These are phyloP conservation scores for Parapsyche elsis DNA, from an alignment of 1,140 invertebrate species.

Conservation along the genomic window DNA sequence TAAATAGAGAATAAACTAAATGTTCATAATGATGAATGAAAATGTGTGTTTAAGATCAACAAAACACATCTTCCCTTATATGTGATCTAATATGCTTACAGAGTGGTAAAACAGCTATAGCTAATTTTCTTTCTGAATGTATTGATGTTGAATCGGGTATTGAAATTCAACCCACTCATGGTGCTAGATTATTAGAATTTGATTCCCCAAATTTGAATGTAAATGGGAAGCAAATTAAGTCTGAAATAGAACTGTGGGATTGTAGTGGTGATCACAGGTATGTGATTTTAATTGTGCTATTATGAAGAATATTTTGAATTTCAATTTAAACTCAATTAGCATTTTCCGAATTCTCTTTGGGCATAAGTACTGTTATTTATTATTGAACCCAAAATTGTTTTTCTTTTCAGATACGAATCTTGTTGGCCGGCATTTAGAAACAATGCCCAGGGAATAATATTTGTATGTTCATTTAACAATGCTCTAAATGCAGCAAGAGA, in stretches of 20 bases:
- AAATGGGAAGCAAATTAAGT: slow-evolving; percentile 64
- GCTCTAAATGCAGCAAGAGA: slow-evolving; percentile 71
- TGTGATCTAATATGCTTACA: slow-evolving; percentile 52
- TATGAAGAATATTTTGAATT: slow-evolving; percentile 63
- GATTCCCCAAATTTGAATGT: slow-evolving; percentile 69
- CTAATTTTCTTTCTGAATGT: slow-evolving; percentile 65
- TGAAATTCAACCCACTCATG: slow-evolving; percentile 62
- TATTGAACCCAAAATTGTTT: slow-evolving; percentile 19
- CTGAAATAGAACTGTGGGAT: slow-evolving; percentile 67
- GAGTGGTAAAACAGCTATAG: slow-evolving; percentile 65
- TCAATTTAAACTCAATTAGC: slow-evolving; percentile 35
- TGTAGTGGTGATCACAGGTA: slow-evolving; percentile 67
- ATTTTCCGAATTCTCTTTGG: no score
- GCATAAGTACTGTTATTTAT: no score
- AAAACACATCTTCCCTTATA: background rate
- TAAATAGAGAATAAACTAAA: no score
- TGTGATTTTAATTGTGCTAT: slow-evolving; percentile 69
- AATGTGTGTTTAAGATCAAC: background rate
- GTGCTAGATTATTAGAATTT: slow-evolving; percentile 75
- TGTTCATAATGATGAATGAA: no score
- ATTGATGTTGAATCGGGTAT: slow-evolving; percentile 62
- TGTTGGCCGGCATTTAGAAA: slow-evolving; percentile 83
- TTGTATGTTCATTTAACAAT: slow-evolving; percentile 74
- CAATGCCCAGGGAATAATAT: slow-evolving; percentile 77
- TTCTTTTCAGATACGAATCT: slow-evolving; percentile 74